A percentile compares a stretch with the other conserved stretches of the same genome.
phyloP scores from a whole-genome alignment of 2,888 invertebrate species.

The Drosophila borborema region DNA sequence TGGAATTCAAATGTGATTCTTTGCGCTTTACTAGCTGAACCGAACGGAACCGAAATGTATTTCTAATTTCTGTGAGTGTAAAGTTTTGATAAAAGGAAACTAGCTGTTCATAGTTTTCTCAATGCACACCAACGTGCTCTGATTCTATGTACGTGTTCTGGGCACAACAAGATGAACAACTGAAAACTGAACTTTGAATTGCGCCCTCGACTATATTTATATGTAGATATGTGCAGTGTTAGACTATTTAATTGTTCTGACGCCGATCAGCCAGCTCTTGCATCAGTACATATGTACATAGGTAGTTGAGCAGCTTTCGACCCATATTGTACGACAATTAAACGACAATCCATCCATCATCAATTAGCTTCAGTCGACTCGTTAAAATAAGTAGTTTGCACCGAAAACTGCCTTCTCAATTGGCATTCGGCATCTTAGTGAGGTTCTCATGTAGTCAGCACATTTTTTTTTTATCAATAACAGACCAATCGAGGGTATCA shows the following conservation, averaged over 20 bases:
- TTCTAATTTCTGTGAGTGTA: neutral
- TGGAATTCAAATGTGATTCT: constrained; percentile 30
- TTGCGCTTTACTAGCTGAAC: neutral
- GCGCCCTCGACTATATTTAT: neutral
- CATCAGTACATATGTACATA: neutral
- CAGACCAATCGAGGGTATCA: constrained; percentile 13
- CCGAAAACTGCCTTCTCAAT: constrained; percentile 27
- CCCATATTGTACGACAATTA: constrained; percentile 10
- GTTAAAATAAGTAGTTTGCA: constrained; percentile 35
- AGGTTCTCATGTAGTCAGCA: constrained; percentile 25
- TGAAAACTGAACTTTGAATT: neutral
- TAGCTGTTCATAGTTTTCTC: neutral
- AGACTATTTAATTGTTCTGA: constrained; percentile 7
- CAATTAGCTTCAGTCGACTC: constrained; percentile 34
- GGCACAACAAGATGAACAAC: neutral
- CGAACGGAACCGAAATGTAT: neutral
- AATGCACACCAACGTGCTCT: neutral
- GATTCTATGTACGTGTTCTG: neutral
- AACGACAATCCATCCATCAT: constrained; percentile 12
- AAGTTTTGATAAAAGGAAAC: neutral
- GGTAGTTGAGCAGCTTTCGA: neutral
- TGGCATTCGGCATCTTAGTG: constrained; percentile 13
- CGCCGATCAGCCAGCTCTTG: neutral
- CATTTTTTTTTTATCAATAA: constrained; percentile 42
- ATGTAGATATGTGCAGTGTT: constrained; percentile 1